Evolutionary conservation across 2,113 vertebrate genomes (phyloP), one percentile per base, ranked within the genome.

Genomic region (Lepisosteus oculatus): DNA sequence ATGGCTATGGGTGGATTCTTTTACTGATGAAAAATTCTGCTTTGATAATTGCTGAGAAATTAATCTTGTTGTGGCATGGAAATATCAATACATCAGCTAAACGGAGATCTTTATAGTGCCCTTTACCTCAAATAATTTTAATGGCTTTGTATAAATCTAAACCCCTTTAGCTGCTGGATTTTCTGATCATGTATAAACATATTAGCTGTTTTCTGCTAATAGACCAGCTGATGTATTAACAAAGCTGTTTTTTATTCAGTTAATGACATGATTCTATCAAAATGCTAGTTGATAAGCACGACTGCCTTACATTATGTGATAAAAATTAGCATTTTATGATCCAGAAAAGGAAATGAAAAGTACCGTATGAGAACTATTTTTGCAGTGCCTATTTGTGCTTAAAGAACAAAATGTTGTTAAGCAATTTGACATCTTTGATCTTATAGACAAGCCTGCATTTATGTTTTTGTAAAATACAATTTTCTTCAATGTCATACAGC

Each of bases 41-140:
- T 47, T 61, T 44, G 67, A 68, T 66, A 73, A 73, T 71, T 74
- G 45, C 62, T 67, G 66, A 74, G 72, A 74, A 72, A 72, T 74
- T 57, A 45, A 65, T 73, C 68, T 68, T 56, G 2, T n/a, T 41
- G 63, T 29, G 54, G 43, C 63, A 66, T 62, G 74, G 61, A 72
- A 74, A 73, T 65, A 70, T 78, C 65, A 66, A 72, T 72, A 69
- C 59, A 63, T 76, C 70, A 47, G 47, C 17, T 72, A 65, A 65
- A 66, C 54, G 44, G 66, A 41, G 11, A 64, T 72, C 73, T 74
- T 65, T 62, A 74, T 61, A 29, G 70, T 42, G 6, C 29, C 43
- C 61, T 63, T 42, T 64, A 8, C n/a, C 17, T 71, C 15, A 63
- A 61, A 71, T 14, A 63, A 12, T 61, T 47, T 43, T 11, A 65